Conservation (phyloP, 2,888 invertebrate genomes). For the Ophion ellenae region DNA sequence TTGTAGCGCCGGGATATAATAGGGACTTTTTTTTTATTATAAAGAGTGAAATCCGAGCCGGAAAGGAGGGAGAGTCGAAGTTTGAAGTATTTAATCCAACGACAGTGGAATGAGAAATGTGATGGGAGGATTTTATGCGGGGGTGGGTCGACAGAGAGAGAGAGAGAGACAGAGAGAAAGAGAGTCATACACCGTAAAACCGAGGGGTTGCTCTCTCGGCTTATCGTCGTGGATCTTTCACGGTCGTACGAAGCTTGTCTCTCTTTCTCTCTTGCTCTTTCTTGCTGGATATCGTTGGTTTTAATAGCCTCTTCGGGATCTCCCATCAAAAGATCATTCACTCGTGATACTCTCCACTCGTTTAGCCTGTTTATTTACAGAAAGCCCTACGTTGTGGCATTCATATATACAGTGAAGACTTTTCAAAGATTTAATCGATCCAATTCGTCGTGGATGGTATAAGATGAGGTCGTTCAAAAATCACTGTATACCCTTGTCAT, state of each 20-base stretch:
- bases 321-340: constrained; percentile 66
- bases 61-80: constrained; percentile 57
- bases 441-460: constrained; percentile 40
- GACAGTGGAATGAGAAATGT: constrained; percentile 48
- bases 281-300: constrained; percentile 50
- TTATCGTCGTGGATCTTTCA: constrained; percentile 75
- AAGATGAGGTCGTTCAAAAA: constrained; percentile 31
- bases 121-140: constrained; percentile 45
- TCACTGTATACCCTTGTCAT: constrained; percentile 24
- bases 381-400: constrained; percentile 13
- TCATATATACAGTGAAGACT: constrained; percentile 23
- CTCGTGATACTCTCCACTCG: constrained; percentile 58
- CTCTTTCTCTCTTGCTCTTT: constrained; percentile 26
- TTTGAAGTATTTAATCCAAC: constrained; percentile 63
- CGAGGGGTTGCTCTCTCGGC: constrained; percentile 67
- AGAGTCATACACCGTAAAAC: constrained; percentile 41
- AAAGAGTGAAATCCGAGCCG: constrained; percentile 64
- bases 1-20: constrained; percentile 59
- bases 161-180: constrained; percentile 42
- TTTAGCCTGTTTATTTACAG: constrained; percentile 62
- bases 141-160: constrained; percentile 44
- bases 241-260: constrained; percentile 68
- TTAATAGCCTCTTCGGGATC: constrained; percentile 59
- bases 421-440: constrained; percentile 45
- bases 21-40: constrained; percentile 47